Evolutionary conservation across 2,888 invertebrate species (phyloP), one percentile per base, ranked within the genome.

Genomic region (Mactromeris polynyma): DNA sequence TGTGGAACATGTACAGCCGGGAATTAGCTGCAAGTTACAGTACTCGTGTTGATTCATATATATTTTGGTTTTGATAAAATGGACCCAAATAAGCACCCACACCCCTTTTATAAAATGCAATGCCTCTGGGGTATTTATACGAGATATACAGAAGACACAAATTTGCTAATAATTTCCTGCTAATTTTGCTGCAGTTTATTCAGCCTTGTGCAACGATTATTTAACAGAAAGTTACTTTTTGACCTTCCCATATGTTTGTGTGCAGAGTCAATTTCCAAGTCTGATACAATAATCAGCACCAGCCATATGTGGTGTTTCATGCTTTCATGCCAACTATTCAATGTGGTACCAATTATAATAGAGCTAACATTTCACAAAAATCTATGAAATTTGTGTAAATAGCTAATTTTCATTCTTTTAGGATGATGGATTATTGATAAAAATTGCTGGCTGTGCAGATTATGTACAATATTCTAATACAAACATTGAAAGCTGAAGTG

Each of bases 341-440:
- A 73, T 26, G 14, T 17, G 36, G 17, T 73, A 73, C 11, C 19
- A 73, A 73, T 73, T 73, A 73, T 14, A 33, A 36, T 73, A 9
- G 33, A 73, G 73, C 19, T 73, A 73, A 14, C 36, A 36, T 73
- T 73, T 73, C 73, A 73, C 19, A 73, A 26, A 64, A 64, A 64
- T 9, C 58, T 64, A 64, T 26, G 26, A 64, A 64, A 26, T 26
- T 26, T 64, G 26, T 64, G 26, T 64, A 26, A 64, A 64, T 64
- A 6, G 58, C 58, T 64, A 64, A 64, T 64, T 64, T 64, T 64
- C 58, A 26, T 64, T 26, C 26, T 64, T 64, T 64, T 6, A 9
- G 9, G n/a, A n/a, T 26, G 58, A 64, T 64, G 26, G n/a, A 26
- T 64, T 64, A 26, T 64, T 26, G 58, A 64, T 64, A 64, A 64